Percentiles rank a stretch among this genome's conserved stretches.
phyloP scores from a whole-genome alignment of 1,140 invertebrate species.

The Nixonia krombeini region DNA sequence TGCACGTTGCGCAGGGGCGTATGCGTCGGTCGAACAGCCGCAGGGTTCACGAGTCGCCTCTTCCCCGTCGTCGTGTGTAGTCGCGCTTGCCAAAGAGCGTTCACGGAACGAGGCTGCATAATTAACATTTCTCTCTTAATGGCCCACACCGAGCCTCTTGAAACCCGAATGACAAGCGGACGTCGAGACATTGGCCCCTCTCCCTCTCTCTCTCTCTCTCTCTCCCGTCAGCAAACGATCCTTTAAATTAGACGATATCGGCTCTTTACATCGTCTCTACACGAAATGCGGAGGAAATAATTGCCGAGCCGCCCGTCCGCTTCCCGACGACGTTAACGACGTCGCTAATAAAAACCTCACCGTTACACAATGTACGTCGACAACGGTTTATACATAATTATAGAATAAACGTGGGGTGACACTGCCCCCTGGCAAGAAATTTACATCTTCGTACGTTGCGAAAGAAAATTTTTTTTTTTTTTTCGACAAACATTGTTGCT shows the following conservation, averaged over 20 bases:
- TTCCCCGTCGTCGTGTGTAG: constrained; percentile 4
- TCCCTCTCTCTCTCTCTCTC: too few relatives aligned
- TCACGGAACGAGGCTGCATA: constrained; percentile 34
- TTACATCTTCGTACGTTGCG: too few relatives aligned
- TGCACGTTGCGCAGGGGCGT: not conserved
- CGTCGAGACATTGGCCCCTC: constrained; percentile 6
- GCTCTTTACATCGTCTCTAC: constrained; percentile 13
- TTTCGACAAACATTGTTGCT: too few relatives aligned
- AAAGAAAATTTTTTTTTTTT: too few relatives aligned
- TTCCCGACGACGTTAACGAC: not conserved
- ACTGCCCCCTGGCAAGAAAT: too few relatives aligned
- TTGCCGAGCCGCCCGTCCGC: too few relatives aligned
- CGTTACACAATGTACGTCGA: too few relatives aligned
- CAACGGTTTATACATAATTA: too few relatives aligned
- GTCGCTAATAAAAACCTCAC: too few relatives aligned
- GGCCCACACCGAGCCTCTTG: constrained; percentile 22
- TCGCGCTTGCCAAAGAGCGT: constrained; percentile 24
- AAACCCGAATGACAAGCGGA: constrained; percentile 29
- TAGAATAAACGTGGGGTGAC: too few relatives aligned
- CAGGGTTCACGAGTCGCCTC: not conserved
- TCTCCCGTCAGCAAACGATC: constrained; percentile 14
- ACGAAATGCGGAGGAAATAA: constrained; percentile 10
- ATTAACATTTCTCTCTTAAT: constrained; percentile 35
- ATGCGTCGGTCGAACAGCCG: not conserved
- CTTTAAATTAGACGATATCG: constrained; percentile 40